phyloP scores from a whole-genome alignment of 2,113 vertebrate genomes.

The Xenopus borealis region DNA sequence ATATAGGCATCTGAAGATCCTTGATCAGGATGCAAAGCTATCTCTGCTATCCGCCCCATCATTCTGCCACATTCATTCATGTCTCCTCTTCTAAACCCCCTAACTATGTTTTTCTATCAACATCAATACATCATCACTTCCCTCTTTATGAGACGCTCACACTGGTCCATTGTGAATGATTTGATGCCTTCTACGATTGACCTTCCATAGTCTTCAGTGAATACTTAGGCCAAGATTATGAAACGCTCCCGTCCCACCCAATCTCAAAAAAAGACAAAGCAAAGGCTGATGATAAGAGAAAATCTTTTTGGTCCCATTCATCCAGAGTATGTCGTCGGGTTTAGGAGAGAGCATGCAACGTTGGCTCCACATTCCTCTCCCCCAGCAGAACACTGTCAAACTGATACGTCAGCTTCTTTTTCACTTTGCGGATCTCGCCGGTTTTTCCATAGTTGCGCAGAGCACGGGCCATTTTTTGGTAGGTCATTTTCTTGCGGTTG shows the following conservation, averaged over 20 bases:
- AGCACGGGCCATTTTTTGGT: slow-evolving; percentile 69
- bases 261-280: neutral
- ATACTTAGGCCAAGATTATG: neutral
- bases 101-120: too few relatives aligned
- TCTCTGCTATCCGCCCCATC: too few relatives aligned
- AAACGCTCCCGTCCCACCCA: neutral
- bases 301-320: neutral
- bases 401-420: slow-evolving; percentile 70
- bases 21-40: too few relatives aligned
- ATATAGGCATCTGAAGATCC: too few relatives aligned
- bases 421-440: slow-evolving; percentile 68
- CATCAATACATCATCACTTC: too few relatives aligned
- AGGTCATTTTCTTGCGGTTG: slow-evolving; percentile 71
- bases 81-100: too few relatives aligned
- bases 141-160: too few relatives aligned
- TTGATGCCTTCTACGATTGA: too few relatives aligned
- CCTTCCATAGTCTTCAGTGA: too few relatives aligned
- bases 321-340: too few relatives aligned
- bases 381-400: slow-evolving; percentile 59
- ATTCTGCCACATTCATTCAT: too few relatives aligned
- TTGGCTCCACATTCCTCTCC: slow-evolving; percentile 22
- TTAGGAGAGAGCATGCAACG: slow-evolving; percentile 8
- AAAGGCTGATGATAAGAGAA: neutral
- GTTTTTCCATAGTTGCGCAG: slow-evolving; percentile 69
- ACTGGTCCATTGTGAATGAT: too few relatives aligned